Base-by-base conservation (phyloP, 2,797 vertebrate species). In the Chiloscyllium punctatum region DNA sequence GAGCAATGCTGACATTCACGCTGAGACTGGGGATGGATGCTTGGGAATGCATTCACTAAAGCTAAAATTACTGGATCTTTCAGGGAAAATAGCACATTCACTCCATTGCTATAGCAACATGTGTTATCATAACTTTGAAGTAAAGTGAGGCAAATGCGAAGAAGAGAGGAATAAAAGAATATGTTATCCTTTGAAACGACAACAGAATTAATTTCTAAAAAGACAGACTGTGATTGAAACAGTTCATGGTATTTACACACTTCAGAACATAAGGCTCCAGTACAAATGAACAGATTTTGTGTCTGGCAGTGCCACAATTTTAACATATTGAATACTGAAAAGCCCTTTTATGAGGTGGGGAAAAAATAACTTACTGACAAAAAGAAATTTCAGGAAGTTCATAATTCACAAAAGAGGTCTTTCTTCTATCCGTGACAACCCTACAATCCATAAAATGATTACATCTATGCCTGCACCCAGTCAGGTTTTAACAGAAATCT, bases 141-240 rank as follows among this genome's bases (percentile, higher is more conserved):
- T 68, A 92, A 68, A 92, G 37, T 42, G n/a, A 7, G 23, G 53
- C 9, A 53, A 87, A 62, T 91, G 57, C 91, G 66, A 69, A 92
- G 90, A 42, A 69, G 90, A 16, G 21, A 57, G 33, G 87, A 92
- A 92, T 92, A 92, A 69, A 92, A 42, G 90, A 92, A 69, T 92
- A 69, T 69, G 25, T 68, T 21, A 42, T 92, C 90, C 62, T 92
- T 92, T 68, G 90, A 92, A 69, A 37, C 1, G 68, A 62, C 66
- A 69, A 37, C n/a, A 69, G n/a, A 92, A 68, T 92, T 92, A 92
- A 92, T 92, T 69, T 92, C 62, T 69, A n/a, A 42, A 42, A 21
- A 92, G 66, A 92, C 62, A 68, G 82, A 13, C 90, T 42, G 62
- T 69, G 90, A 92, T 92, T n/a, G 66, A 68, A 69, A 69, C 90